phyloP scores from a whole-genome alignment of 2,797 vertebrate genomes.

The Falco berigora region DNA sequence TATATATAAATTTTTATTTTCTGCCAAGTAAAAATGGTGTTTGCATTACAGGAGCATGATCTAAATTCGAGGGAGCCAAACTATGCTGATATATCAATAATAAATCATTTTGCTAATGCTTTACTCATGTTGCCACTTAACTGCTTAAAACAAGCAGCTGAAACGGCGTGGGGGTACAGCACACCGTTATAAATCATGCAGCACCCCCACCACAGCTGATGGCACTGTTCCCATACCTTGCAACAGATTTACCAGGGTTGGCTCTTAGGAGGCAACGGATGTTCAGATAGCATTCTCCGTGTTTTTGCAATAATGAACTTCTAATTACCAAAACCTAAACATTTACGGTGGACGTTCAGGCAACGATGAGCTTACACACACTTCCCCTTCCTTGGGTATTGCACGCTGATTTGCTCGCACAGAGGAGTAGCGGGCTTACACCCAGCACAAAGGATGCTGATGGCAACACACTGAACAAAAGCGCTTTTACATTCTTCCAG shows the following conservation, averaged over 20 bases:
- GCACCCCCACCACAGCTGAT: background rate
- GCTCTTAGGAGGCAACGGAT: background rate
- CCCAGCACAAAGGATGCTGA: background rate
- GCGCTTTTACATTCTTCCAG: background rate
- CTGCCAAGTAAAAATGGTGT: background rate
- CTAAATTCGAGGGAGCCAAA: slow-evolving; percentile 27
- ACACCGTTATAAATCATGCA: background rate
- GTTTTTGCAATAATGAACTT: background rate
- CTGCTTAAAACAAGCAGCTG: background rate
- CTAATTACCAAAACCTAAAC: background rate
- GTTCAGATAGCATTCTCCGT: background rate
- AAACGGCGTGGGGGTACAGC: background rate
- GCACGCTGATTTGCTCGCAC: background rate
- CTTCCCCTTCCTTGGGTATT: background rate
- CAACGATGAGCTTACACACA: background rate
- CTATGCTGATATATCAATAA: slow-evolving; percentile 1
- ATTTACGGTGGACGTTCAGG: background rate
- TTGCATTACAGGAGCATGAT: background rate
- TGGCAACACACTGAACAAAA: background rate
- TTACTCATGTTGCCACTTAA: background rate
- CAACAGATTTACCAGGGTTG: background rate
- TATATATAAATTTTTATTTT: background rate
- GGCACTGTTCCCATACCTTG: background rate
- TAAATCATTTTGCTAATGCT: background rate
- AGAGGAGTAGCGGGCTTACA: background rate